Conservation (phyloP, 37 sponge, comb jelly and placozoan genomes). For the Theonella swinhoei region DNA sequence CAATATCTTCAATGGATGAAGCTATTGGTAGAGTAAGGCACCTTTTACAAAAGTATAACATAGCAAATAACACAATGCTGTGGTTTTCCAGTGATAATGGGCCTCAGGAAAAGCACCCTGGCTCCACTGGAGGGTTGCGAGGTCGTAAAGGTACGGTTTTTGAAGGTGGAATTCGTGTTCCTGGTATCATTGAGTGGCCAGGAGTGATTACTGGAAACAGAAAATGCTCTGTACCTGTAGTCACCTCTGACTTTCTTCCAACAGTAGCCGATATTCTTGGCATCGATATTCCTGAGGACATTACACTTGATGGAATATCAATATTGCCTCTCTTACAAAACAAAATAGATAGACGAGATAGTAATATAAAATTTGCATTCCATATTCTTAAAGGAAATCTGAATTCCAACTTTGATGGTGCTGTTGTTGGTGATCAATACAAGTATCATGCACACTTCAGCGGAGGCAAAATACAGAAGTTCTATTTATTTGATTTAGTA, state of each 20-base stretch:
- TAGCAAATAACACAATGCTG: constrained; percentile 55
- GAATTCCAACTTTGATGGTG: constrained; percentile 13
- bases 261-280: constrained; percentile 50
- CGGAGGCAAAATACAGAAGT: neutral
- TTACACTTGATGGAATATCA: constrained; percentile 37
- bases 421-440: constrained; percentile 21
- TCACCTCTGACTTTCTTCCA: constrained; percentile 60
- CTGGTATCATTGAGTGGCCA: constrained; percentile 76
- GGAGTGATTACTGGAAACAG: constrained; percentile 33
- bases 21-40: constrained; percentile 43
- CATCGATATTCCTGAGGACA: neutral
- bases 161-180: constrained; percentile 78
- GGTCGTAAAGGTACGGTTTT: constrained; percentile 58
- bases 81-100: constrained; percentile 82
- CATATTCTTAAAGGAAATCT: constrained; percentile 32
- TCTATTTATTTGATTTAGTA: constrained; percentile 15
- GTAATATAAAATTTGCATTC: constrained; percentile 33
- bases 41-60: constrained; percentile 7
- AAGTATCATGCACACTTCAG: constrained; percentile 38
- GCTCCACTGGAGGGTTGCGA: constrained; percentile 39
- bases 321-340: constrained; percentile 20
- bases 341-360: neutral
- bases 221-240: constrained; percentile 27
- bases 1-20: constrained; percentile 55
- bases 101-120: constrained; percentile 42